Percentiles rank a stretch among this genome's conserved stretches.
Conservation (phyloP, 1,140 invertebrate genomes). For the Sitobion miscanthi region DNA sequence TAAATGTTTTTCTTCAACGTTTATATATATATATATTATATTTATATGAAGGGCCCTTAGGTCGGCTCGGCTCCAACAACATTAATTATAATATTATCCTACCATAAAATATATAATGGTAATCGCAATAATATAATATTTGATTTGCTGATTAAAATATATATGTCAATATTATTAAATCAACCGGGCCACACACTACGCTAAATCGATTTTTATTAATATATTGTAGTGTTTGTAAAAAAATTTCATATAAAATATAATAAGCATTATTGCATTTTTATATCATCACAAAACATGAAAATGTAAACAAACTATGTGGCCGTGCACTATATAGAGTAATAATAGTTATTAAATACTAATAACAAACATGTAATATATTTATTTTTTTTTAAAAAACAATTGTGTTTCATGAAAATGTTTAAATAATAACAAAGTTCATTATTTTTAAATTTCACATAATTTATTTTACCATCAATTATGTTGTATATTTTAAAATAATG, state of each 20-base stretch:
- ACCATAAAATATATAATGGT: background rate
- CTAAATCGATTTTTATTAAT: background rate
- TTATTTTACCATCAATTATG: too few species aligned
- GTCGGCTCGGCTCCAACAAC: background rate
- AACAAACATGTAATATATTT: too few species aligned
- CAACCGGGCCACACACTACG: background rate
- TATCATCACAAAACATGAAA: background rate
- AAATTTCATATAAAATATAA: background rate
- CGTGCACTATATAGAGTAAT: too few species aligned
- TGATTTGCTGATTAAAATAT: background rate
- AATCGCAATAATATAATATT: background rate
- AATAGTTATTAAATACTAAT: too few species aligned
- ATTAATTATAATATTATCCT: background rate
- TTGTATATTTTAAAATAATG: too few species aligned
- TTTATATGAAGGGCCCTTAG: background rate
- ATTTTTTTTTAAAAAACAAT: too few species aligned
- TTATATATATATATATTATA: too few species aligned
- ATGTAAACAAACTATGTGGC: background rate
- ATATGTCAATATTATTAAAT: background rate
- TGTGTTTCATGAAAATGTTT: too few species aligned
- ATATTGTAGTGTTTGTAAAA: background rate
- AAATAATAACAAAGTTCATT: too few species aligned
- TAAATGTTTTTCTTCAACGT: background rate
- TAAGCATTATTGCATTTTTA: background rate
- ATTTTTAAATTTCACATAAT: too few species aligned